Conservation (phyloP, 2,113 vertebrate species). For the Gopherus flavomarginatus region DNA sequence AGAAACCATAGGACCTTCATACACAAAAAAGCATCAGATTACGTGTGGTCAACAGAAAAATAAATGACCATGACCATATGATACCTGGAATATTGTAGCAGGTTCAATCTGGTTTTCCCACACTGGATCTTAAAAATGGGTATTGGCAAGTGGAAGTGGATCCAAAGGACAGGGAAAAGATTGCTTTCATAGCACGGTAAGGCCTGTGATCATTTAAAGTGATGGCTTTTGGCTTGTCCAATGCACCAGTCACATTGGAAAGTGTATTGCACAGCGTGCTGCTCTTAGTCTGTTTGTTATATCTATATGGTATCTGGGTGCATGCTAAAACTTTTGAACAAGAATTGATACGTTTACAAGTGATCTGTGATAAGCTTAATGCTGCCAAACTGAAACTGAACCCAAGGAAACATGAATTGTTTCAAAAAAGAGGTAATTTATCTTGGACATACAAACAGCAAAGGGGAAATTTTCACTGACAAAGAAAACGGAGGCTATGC, state of each 20-base stretch:
- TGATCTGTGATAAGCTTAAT: neutral
- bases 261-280: no score
- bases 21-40: neutral
- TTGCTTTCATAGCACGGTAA: neutral
- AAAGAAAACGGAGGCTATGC: neutral
- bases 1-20: neutral
- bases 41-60: neutral
- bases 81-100: neutral
- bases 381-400: neutral
- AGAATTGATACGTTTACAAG: neutral
- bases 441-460: neutral
- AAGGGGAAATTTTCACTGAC: neutral
- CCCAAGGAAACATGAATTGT: neutral
- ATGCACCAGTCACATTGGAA: no score
- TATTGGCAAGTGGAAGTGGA: neutral
- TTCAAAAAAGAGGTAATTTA: neutral
- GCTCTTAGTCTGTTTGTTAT: no score
- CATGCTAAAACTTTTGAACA: no score
- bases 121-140: neutral
- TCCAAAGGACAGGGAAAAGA: neutral
- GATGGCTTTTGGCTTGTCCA: neutral
- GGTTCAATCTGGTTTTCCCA: neutral
- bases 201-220: neutral
- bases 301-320: no score
- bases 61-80: neutral